Percentiles rank a stretch among this genome's conserved stretches.
Conservation (phyloP, 2,888 invertebrate species). For the Lepidochrysops patricia region DNA sequence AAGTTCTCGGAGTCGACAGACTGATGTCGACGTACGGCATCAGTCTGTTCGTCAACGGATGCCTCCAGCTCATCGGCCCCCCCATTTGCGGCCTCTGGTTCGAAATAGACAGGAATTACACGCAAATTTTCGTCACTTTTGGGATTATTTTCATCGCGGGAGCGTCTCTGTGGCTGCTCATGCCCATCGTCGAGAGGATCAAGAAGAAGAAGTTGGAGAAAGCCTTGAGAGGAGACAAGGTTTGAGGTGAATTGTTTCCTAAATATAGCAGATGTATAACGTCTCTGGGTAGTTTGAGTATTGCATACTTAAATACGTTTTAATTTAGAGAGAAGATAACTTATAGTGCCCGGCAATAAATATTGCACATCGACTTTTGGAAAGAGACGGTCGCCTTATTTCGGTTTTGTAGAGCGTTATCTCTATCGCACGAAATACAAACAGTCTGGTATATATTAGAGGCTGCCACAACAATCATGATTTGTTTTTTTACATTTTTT, state of each 20-base stretch:
- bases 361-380: no score
- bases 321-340: no score
- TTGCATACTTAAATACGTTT: neutral
- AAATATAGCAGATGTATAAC: no score
- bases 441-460: no score
- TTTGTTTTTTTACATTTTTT: no score
- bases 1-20: slow-evolving; percentile 87
- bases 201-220: slow-evolving; percentile 45
- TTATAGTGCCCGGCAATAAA: no score
- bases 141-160: slow-evolving; percentile 84
- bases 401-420: no score
- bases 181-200: slow-evolving; percentile 79
- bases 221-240: slow-evolving; percentile 18
- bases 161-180: slow-evolving; percentile 82
- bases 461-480: no score
- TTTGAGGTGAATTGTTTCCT: slow-evolving; percentile 14
- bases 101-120: slow-evolving; percentile 76
- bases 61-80: slow-evolving; percentile 86
- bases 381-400: no score
- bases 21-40: slow-evolving; percentile 90
- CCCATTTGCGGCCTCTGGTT: slow-evolving; percentile 85
- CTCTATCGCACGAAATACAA: no score
- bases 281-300: no score
- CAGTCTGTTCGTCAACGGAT: slow-evolving; percentile 88
- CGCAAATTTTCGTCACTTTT: slow-evolving; percentile 82